These are phyloP conservation scores for Leguminivora glycinivorella DNA, from an alignment of 1,140 invertebrate genomes.

Conservation along the genomic window DNA sequence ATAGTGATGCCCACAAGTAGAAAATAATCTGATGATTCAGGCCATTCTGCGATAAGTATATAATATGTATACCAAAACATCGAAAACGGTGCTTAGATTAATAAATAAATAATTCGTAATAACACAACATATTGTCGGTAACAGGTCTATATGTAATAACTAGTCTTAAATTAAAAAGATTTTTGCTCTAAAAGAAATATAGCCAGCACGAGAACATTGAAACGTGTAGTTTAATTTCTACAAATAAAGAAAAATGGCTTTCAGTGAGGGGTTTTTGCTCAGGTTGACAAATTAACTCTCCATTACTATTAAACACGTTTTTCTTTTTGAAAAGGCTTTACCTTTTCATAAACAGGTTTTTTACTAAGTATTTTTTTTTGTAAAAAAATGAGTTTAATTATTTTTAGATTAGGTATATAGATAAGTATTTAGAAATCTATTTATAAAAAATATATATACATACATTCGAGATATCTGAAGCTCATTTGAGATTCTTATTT, in stretches of 20 bases:
- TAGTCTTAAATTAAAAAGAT: neutral
- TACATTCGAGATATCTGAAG: constrained; percentile 51
- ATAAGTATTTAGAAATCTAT: neutral
- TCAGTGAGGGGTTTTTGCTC: neutral
- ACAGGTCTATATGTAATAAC: neutral
- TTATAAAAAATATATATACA: constrained; percentile 34
- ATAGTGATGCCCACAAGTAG: too few relatives aligned
- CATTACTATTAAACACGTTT: neutral
- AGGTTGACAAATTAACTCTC: neutral
- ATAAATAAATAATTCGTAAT: too few relatives aligned
- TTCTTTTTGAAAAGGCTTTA: neutral
- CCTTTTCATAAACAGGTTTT: neutral
- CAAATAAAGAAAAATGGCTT: constrained; percentile 7
- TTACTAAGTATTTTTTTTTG: neutral
- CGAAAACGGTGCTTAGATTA: too few relatives aligned
- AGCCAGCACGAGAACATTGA: neutral
- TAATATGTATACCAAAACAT: too few relatives aligned
- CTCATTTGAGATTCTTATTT: constrained; percentile 48
- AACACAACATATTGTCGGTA: neutral
- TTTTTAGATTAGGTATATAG: neutral
- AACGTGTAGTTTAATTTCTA: constrained; percentile 5
- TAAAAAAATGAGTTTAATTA: neutral
- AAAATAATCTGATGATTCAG: too few relatives aligned
- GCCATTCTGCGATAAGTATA: too few relatives aligned
- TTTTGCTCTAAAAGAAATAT: neutral